Base-by-base conservation (phyloP, 2,797 vertebrate species). In the Brachyrhaphis roseni region DNA sequence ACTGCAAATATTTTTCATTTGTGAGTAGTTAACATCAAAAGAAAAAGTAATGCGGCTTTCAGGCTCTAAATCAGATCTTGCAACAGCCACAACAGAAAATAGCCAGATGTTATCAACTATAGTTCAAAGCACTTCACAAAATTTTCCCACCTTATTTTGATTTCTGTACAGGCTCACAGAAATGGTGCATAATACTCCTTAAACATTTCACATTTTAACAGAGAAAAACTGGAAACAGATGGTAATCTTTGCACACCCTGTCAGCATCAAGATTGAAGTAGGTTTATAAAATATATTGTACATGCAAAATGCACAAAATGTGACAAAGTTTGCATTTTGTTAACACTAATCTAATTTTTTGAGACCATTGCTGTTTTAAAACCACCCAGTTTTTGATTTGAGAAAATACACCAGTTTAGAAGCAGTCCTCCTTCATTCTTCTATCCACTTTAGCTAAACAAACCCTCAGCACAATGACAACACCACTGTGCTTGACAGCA, bases 211-310 rank as follows among this genome's bases (percentile, higher is more conserved):
- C 49, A 53, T 28, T 80, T 70, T 39, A 53, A 72, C 75, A 84
- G 31, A 0, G 36, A 71, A 39, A 71, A 34, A 77, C 41, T 23
- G 31, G 43, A 80, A 76, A 59, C 74, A 80, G 74, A 31, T 76
- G 73, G 53, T 72, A 66, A 72, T 80, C 51, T 71, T 70, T 76
- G 62, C 78, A 71, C 49, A 59, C 45, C 46, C 57, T 62, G 28
- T 57, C 23, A 10, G 55, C 55, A 28, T 57, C n/a, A 57, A 28
- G 23, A 13, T 57, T 57, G 13, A 57, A 28, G n/a, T 57, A 28
- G 55, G 12, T 57, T 13, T 11, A 57, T 26, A 5, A 57, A 28
- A 57, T 28, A 57, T 51, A 51, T 51, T 23, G 6, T 23, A 51
- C 49, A 51, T 23, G 18, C 20, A 51, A 51, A 51, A 51, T 51